These are phyloP conservation scores for Agriopis marginaria DNA, from an alignment of 2,888 invertebrate genomes.

Conservation along the genomic window DNA sequence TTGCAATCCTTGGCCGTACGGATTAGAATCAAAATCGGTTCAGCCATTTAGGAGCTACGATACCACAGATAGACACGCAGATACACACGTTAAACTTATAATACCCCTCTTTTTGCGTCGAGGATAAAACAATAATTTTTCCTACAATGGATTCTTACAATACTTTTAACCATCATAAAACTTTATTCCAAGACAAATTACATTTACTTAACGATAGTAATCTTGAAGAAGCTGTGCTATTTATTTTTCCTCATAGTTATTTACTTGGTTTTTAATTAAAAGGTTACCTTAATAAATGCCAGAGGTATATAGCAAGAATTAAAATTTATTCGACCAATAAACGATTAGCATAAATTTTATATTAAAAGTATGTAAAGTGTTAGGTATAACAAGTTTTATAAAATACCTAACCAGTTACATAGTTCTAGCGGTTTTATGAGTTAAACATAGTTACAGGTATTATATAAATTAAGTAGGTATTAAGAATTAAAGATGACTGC, in stretches of 20 bases:
- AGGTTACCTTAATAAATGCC: conserved; percentile 16
- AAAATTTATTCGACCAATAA: conserved; percentile 19
- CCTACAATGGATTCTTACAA: not conserved
- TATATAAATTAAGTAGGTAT: not conserved
- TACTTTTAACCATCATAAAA: not conserved
- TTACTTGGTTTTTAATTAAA: conserved; percentile 19
- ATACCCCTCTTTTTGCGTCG: too few relatives aligned
- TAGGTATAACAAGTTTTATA: conserved; percentile 1
- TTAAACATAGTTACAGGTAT: not conserved
- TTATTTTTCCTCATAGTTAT: conserved; percentile 17
- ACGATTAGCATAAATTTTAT: conserved; percentile 12
- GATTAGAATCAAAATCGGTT: too few relatives aligned
- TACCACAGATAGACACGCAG: too few relatives aligned
- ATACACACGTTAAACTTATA: too few relatives aligned
- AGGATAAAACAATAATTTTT: not conserved
- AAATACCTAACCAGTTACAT: not conserved
- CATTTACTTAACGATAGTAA: not conserved
- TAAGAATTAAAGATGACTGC: too few relatives aligned
- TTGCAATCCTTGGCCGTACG: too few relatives aligned
- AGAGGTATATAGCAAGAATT: conserved; percentile 4
- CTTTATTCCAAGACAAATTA: conserved; percentile 1
- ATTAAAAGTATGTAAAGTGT: conserved; percentile 21
- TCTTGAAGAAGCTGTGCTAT: conserved; percentile 3
- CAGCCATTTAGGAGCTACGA: too few relatives aligned
- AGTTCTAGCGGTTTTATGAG: not conserved